Percentiles rank a stretch among this genome's conserved stretches.
Evolutionary conservation across 2,113 vertebrate species (phyloP).

Genomic region (Trematocara zebra): DNA sequence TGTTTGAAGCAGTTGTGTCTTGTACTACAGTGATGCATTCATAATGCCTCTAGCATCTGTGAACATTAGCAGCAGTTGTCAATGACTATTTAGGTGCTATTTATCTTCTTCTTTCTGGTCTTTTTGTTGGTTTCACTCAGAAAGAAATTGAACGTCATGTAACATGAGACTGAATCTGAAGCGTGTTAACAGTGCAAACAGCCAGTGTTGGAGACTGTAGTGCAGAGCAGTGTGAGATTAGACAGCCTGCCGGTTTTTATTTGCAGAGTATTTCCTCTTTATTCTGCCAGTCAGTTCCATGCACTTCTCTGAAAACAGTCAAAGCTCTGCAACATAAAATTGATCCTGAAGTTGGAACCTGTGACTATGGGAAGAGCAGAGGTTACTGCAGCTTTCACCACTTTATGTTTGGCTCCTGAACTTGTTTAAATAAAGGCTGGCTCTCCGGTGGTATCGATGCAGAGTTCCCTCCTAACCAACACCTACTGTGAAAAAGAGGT

Average conservation of each 20-base stretch:
- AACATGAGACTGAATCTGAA: neutral
- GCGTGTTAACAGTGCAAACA: neutral
- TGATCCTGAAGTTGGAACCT: neutral
- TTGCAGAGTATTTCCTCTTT: neutral
- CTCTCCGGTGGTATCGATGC: neutral
- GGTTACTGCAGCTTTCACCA: neutral
- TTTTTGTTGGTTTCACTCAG: conserved; percentile 7
- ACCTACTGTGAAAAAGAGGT: rapidly evolving
- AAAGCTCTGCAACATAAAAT: neutral
- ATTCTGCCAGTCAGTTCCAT: neutral
- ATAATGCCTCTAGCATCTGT: conserved; percentile 35
- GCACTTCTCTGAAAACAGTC: neutral
- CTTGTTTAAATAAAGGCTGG: neutral
- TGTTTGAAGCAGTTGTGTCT: conserved; percentile 40
- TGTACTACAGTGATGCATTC: conserved; percentile 33
- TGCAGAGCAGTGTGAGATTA: neutral
- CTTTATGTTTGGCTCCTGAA: neutral
- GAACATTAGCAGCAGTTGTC: conserved; percentile 35
- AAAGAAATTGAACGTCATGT: neutral
- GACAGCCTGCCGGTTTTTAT: neutral
- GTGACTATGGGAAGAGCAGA: neutral
- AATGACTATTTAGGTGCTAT: conserved; percentile 57
- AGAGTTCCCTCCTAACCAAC: neutral
- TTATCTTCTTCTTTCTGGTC: conserved; percentile 30
- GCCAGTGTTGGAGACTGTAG: neutral